These are phyloP conservation scores for Shinisaurus crocodilurus DNA, from an alignment of 2,113 vertebrate species.

Conservation along the genomic window DNA sequence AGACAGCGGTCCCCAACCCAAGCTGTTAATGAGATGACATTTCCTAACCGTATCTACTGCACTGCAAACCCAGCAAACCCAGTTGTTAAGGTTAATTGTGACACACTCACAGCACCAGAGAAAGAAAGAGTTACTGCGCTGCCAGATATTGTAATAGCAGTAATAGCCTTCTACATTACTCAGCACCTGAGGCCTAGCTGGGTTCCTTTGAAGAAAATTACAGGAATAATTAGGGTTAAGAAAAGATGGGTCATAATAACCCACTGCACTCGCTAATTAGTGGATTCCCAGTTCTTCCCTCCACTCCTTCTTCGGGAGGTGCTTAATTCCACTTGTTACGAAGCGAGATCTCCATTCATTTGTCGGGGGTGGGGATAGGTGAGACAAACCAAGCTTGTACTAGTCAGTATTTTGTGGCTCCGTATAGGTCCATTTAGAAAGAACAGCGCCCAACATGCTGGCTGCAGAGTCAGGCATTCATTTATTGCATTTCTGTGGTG, in stretches of 20 bases:
- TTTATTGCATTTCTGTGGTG: too few species aligned
- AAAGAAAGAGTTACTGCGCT: slow-evolving; percentile 18
- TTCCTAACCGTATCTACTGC: neutral
- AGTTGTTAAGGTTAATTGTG: slow-evolving; percentile 31
- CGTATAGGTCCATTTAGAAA: neutral
- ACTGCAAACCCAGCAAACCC: neutral
- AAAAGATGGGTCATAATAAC: slow-evolving; percentile 7
- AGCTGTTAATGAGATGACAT: slow-evolving; percentile 28
- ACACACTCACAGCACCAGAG: neutral
- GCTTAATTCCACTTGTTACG: neutral
- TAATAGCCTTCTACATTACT: slow-evolving; percentile 21
- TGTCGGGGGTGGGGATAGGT: neutral
- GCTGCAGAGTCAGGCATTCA: neutral
- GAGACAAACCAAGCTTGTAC: neutral
- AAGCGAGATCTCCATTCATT: neutral
- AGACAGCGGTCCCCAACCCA: neutral
- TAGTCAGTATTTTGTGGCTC: neutral
- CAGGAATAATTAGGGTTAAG: slow-evolving; percentile 30
- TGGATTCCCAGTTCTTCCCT: neutral
- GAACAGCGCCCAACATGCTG: neutral
- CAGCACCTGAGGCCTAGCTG: neutral
- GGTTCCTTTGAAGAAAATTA: slow-evolving; percentile 24
- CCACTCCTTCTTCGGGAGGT: neutral
- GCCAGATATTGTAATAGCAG: slow-evolving; percentile 5
- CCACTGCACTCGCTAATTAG: neutral